A percentile compares a stretch with the other conserved stretches of the same genome.
These are phyloP conservation scores for Falco peregrinus DNA, from an alignment of 2,797 vertebrate species.

Conservation along the genomic window DNA sequence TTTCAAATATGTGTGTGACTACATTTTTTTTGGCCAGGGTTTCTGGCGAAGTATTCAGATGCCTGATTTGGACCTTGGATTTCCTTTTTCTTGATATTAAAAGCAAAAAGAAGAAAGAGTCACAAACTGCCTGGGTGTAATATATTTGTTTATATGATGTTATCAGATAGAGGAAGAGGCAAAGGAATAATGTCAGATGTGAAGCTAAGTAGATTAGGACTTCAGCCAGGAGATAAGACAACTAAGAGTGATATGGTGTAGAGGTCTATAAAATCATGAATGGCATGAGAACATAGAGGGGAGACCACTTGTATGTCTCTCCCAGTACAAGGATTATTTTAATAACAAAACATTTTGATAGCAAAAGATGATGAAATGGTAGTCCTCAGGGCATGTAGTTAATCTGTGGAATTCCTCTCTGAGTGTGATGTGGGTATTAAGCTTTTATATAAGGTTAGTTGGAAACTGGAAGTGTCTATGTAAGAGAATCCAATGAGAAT, in stretches of 20 bases:
- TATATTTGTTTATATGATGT: not conserved
- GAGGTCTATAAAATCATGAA: not conserved
- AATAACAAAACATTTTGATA: not conserved
- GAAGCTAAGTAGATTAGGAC: not conserved
- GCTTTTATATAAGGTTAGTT: not conserved
- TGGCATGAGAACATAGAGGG: not conserved
- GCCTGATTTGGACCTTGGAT: not conserved
- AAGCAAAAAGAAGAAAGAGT: not conserved
- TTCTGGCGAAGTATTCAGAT: not conserved
- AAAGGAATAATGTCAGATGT: not conserved
- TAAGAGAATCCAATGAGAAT: not conserved
- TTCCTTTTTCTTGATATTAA: not conserved
- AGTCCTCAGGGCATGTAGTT: not conserved
- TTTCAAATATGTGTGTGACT: not conserved
- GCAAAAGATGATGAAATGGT: not conserved
- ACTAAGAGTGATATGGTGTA: not conserved
- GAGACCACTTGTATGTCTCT: not conserved
- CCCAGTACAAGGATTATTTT: not conserved
- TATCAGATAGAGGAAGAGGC: not conserved
- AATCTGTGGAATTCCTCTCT: not conserved
- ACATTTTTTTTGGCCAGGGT: not conserved
- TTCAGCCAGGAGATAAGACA: not conserved
- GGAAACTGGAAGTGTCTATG: not conserved
- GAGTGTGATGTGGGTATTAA: not conserved
- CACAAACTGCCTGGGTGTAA: not conserved